These are phyloP conservation scores for Toxostoma redivivum DNA, from an alignment of 2,113 vertebrate species.

Conservation along the genomic window DNA sequence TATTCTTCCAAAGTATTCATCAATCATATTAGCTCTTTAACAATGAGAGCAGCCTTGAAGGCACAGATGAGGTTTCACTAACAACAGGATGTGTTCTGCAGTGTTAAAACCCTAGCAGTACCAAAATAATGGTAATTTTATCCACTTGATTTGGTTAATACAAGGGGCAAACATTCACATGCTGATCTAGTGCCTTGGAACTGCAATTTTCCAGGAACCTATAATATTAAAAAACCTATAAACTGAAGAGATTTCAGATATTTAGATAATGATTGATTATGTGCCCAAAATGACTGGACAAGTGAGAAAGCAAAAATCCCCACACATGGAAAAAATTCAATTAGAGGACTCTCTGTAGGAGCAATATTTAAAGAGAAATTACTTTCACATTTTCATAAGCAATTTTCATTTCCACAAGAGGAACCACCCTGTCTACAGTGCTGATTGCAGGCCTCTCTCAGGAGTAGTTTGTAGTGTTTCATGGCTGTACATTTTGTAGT, in stretches of 20 bases:
- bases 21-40: slow-evolving; percentile 33
- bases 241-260: not conserved
- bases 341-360: slow-evolving; percentile 5
- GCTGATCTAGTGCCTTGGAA: not conserved
- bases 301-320: not conserved
- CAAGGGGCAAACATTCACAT: not conserved
- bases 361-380: slow-evolving; percentile 29
- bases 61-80: not conserved
- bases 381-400: slow-evolving; percentile 26
- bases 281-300: not conserved
- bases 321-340: not conserved
- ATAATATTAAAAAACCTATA: not conserved
- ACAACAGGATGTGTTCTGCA: not conserved
- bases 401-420: slow-evolving; percentile 15
- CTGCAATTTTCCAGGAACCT: not conserved
- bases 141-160: not conserved
- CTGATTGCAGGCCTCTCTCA: not conserved
- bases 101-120: not conserved
- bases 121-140: slow-evolving; percentile 18
- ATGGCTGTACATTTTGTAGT: not conserved
- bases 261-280: not conserved
- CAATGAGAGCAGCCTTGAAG: slow-evolving; percentile 22
- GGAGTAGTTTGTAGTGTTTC: slow-evolving; percentile 32
- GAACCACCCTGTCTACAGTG: not conserved
- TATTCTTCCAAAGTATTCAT: slow-evolving; percentile 30